Evolutionary conservation across 2,113 vertebrate species (phyloP), one percentile per base, ranked within the genome.

Genomic region (Neolamprologus brichardi): DNA sequence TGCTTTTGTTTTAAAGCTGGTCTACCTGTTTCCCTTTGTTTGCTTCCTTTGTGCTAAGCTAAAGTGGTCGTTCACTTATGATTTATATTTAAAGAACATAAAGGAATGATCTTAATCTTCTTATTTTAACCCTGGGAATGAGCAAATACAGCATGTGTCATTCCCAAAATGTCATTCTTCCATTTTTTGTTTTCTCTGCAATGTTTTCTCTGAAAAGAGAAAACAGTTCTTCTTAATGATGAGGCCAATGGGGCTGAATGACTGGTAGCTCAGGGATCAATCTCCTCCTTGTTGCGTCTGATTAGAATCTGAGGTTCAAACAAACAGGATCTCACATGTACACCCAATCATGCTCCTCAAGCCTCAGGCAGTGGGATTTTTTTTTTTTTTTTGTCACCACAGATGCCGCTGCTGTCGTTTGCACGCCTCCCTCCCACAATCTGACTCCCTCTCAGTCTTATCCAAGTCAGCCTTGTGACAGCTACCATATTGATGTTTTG

Each of bases 401-500:
- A 87, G 84, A 83, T 87, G 83, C 79, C n/a, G 53, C 81, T 70
- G 39, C 70, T 82, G 62, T 77, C 6, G 2, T 49, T 80, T 81
- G 64, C 56, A 32, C 13, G 44, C 20, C n/a, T 70, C 30, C 18
- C 18, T 53, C 46, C 53, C 72, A 64, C 80, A 67, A 77, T 62
- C 52, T 23, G 54, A 56, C 84, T 88, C 32, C 53, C 51, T 90
- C 39, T n/a, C 20, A 6, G 25, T 49, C 82, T 77, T 28, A 2
- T 81, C 79, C 53, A 2, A 87, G 62, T 91, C 88, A 87, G 85
- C 78, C 83, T 62, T 30, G 72, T 93, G 92, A 93, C 92, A 92
- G 91, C 93, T 75, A 15, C 53, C 70, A 12, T 89, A 72, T 54
- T 86, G 41, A 10, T 79, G n/a, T 39, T 15, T 37, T 60, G 25